Base-by-base conservation (phyloP, 2,888 invertebrate genomes). In the Nomada flava region DNA sequence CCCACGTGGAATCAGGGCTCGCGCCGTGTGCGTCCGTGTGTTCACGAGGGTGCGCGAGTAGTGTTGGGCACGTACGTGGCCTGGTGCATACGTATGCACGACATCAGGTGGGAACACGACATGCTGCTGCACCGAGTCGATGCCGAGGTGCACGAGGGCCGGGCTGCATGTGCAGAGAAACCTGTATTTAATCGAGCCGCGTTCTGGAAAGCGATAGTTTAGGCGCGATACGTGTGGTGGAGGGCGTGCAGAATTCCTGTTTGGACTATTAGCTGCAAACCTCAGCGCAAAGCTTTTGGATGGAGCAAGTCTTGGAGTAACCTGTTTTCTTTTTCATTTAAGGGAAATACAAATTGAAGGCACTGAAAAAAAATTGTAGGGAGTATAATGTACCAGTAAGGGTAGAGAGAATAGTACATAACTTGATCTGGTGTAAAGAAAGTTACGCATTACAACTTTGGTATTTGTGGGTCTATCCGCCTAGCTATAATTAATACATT, bases 101-200 rank as follows among this genome's bases (percentile, higher is more conserved):
- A 70, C 76, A 79, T 85, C 86, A 86, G 83, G 87, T 85, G 87
- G 87, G 87, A 85, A 87, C 83, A 79, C 88, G 81, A 87, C 88
- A 85, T 79, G 85, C 87, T 83, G 87, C 76, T 76, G 79, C 72
- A 63, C 29, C 71, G 53, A 86, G 82, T 80, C 87, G 82, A 78
- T 86, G 84, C 82, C 73, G 59, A 50, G 73, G 72, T 78, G 82
- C 79, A 84, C 77, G 82, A 76, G 77, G 63, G 77, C 77, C 59
- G 71, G 57, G 76, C 79, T 78, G 76, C 65, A 76, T 67, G 57
- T 29, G 70, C 82, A 50, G 82, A 82, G 82, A 76, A 82, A 82
- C 82, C 83, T 78, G 83, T 83, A 82, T 78, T 83, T 83, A 83
- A 83, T 83, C 83, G 78, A 71, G 78, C 67, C 65, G 67, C 79